These are phyloP conservation scores for Hyles vespertilio DNA, from an alignment of 1,140 invertebrate genomes.

Conservation along the genomic window DNA sequence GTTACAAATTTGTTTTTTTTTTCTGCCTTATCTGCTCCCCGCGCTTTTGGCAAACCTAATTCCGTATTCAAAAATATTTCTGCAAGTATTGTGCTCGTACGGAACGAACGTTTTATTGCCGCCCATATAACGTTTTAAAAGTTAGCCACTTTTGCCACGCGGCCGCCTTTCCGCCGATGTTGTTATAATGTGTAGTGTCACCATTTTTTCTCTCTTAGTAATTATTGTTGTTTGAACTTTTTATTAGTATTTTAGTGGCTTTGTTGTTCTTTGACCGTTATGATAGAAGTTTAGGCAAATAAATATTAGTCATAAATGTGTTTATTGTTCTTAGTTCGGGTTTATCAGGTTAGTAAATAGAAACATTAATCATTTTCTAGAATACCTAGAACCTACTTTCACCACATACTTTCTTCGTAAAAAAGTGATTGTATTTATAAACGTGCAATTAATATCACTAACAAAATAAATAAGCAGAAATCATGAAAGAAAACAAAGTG, in stretches of 20 bases:
- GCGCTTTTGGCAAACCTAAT: constrained; percentile 73
- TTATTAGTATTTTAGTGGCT: too few relatives aligned
- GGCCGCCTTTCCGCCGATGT: constrained; percentile 41
- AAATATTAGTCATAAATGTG: too few relatives aligned
- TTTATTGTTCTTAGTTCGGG: too few relatives aligned
- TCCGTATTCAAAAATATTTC: constrained; percentile 76
- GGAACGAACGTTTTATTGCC: constrained; percentile 71
- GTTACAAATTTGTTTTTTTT: constrained; percentile 76
- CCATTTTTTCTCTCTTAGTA: constrained; percentile 46
- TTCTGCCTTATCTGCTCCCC: constrained; percentile 73
- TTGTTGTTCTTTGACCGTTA: too few relatives aligned
- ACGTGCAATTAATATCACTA: too few relatives aligned
- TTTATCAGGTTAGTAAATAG: too few relatives aligned
- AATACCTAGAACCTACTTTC: not conserved
- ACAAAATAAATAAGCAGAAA: too few relatives aligned
- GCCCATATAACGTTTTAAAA: constrained; percentile 74
- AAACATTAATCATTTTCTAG: too few relatives aligned
- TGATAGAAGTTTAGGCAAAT: too few relatives aligned
- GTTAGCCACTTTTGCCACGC: constrained; percentile 62
- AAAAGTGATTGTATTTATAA: too few relatives aligned
- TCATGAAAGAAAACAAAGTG: too few relatives aligned
- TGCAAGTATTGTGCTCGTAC: constrained; percentile 72
- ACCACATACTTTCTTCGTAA: too few relatives aligned
- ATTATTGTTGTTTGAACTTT: constrained; percentile 56
- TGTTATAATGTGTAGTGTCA: constrained; percentile 29